Evolutionary conservation across 2,888 invertebrate genomes (phyloP), one percentile per base, ranked within the genome.

Genomic region (Parnassius orleans): DNA sequence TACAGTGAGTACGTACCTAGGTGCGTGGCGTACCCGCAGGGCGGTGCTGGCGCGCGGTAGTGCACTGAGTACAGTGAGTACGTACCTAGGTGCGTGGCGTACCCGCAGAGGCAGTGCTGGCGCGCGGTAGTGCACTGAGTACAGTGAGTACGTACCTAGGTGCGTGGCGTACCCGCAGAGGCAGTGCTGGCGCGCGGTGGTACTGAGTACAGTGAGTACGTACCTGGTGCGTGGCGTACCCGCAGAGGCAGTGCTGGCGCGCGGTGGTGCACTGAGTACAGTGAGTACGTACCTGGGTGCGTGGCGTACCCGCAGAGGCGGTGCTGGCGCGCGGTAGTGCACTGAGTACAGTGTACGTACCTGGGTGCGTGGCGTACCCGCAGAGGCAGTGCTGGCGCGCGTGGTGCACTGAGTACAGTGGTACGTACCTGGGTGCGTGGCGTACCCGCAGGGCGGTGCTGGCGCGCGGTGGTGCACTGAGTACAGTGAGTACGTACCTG

Each of bases 381-480:
- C 46, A 5, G 44, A 10, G n/a, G n/a, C n/a, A n/a, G n/a, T n/a
- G n/a, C n/a, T n/a, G 19, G 19, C 19, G 19, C 19, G 19, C n/a
- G 46, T 46, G 11, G 12, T 10, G 3, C 46, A 46, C 46, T 12
- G 46, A 46, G 5, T 73, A 72, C 86, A 97, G 81, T 94, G 94
- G 46, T 46, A 46, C 46, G 46, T 46, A 46, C 46, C 12, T 46
- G 1, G 12, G 46, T 46, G 19, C 19, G 46, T 46, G 46, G 3
- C 12, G 10, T 12, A 46, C 46, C 12, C 24, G 50, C 41, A 33
- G 11, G 1, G 9, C 46, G 2, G 46, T 46, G 46, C 12, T 9
- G 46, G 19, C 12, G 10, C 46, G 12, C 46, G 81, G 97, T 97
- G 57, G 95, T 93, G 46, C 12, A 46, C 46, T 46, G 94, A 93